Conservation (phyloP, 2,797 vertebrate genomes). For the Sciurus carolinensis region DNA sequence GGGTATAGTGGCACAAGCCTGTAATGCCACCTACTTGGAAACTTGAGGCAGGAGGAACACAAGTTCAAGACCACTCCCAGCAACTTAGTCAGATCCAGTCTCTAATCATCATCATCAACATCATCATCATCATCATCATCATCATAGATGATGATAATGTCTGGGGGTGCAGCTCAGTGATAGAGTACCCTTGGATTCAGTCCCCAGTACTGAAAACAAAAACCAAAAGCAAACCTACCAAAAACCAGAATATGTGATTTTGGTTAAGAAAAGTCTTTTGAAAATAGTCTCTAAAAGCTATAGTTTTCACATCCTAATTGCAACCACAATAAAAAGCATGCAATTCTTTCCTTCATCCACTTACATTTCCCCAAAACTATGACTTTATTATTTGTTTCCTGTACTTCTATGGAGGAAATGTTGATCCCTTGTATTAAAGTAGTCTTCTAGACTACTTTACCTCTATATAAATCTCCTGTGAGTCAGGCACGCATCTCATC, state of each 20-base stretch:
- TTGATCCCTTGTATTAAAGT: neutral
- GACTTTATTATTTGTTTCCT: constrained; percentile 39
- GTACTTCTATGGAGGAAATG: neutral
- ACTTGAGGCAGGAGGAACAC: no score
- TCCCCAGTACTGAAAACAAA: no score
- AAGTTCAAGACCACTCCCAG: no score
- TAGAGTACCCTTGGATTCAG: no score
- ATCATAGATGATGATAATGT: no score
- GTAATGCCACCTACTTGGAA: no score
- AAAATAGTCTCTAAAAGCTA: constrained; percentile 65
- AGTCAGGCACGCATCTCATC: neutral
- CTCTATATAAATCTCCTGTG: neutral
- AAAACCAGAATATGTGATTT: constrained; percentile 44
- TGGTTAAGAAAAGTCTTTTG: neutral
- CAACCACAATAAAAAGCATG: constrained; percentile 13
- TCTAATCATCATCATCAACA: no score
- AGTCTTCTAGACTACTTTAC: constrained; percentile 2
- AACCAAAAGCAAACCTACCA: neutral
- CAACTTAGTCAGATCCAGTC: no score
- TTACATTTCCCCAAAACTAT: neutral
- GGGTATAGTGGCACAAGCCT: no score
- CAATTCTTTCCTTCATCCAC: constrained; percentile 16
- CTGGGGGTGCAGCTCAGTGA: no score
- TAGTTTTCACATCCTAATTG: constrained; percentile 47
- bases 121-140: no score